Base-by-base conservation (phyloP, 1,140 invertebrate genomes). In the Cephus cinctus region DNA sequence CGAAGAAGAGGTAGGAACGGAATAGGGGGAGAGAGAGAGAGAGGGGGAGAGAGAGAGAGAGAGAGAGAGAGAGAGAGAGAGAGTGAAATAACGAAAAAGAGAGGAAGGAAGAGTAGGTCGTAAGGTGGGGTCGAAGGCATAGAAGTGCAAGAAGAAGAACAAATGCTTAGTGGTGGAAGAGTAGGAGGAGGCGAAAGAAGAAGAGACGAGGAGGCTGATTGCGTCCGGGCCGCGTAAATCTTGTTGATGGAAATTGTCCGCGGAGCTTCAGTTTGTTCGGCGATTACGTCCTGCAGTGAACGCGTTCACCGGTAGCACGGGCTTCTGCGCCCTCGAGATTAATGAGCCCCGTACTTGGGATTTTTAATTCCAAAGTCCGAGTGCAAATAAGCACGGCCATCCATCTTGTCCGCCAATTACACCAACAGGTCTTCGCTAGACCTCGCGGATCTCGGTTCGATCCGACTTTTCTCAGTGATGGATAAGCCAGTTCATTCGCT, bases 311-410 rank as follows among this genome's bases (percentile, higher is more conserved):
- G 51, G 67, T 72, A 71, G 59, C 58, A 48, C 47, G 34, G n/a
- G n/a, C n/a, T n/a, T n/a, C n/a, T n/a, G n/a, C n/a, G n/a, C n/a
- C n/a, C n/a, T n/a, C n/a, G 60, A 65, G 67, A 71, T 70, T 68
- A 65, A 70, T 68, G 62, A 62, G 57, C 50, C 46, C 55, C 58
- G 60, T 59, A 68, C 64, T 71, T 61, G 59, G 63, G 56, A 74
- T 63, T 74, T 74, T 73, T 71, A 71, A 74, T 73, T 71, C 66
- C 56, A 48, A 56, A 63, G 69, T 69, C 56, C 50, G 59, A 67
- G 67, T 70, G 68, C 67, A 70, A 71, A 73, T 73, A 74, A 74
- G 62, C 64, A 71, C 65, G 59, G 56, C 52, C 68, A 74, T 74
- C 59, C 63, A 67, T 73, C 69, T 72, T 72, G 59, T 45, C 62